These are phyloP conservation scores for Tethea ocularis DNA, from an alignment of 2,888 invertebrate species.

Conservation along the genomic window DNA sequence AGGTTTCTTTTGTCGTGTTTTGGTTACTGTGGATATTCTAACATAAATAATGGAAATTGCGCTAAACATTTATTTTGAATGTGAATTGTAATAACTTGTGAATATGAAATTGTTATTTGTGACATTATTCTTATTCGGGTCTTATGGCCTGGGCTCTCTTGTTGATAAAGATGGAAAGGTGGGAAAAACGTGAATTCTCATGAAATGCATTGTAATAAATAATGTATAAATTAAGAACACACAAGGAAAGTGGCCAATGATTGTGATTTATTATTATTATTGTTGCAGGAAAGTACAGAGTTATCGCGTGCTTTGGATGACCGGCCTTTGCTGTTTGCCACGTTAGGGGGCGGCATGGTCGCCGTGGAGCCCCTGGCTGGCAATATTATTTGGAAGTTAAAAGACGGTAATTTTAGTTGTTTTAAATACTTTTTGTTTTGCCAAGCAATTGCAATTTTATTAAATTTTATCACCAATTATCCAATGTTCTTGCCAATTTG, in stretches of 20 bases:
- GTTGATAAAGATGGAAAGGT: slow-evolving; percentile 69
- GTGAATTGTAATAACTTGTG: slow-evolving; percentile 25
- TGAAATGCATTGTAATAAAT: slow-evolving; percentile 47
- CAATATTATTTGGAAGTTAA: slow-evolving; percentile 93
- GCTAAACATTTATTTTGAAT: slow-evolving; percentile 22
- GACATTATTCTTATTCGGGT: slow-evolving; percentile 60
- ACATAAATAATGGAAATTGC: slow-evolving; percentile 41
- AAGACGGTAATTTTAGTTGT: slow-evolving; percentile 87
- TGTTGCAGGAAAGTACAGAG: slow-evolving; percentile 84
- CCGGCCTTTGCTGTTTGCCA: slow-evolving; percentile 93
- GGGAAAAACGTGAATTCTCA: slow-evolving; percentile 24
- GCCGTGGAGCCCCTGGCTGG: slow-evolving; percentile 95
- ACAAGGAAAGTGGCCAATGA: slow-evolving; percentile 22
- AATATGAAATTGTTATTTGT: slow-evolving; percentile 62
- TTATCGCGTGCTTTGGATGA: slow-evolving; percentile 87
- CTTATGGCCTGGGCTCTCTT: slow-evolving; percentile 57
- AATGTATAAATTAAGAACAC: slow-evolving; percentile 21
- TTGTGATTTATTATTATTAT: slow-evolving; percentile 26
- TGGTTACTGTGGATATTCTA: slow-evolving; percentile 19
- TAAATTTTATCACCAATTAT: too few relatives aligned
- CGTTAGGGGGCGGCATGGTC: slow-evolving; percentile 95
- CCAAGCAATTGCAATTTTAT: background rate
- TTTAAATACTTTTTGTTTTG: background rate
- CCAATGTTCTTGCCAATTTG: too few relatives aligned
- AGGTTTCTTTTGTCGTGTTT: slow-evolving; percentile 37